Percentiles rank a stretch among this genome's conserved stretches.
These are phyloP conservation scores for Chymomyza caudatula DNA, from an alignment of 2,888 invertebrate species.

Conservation along the genomic window DNA sequence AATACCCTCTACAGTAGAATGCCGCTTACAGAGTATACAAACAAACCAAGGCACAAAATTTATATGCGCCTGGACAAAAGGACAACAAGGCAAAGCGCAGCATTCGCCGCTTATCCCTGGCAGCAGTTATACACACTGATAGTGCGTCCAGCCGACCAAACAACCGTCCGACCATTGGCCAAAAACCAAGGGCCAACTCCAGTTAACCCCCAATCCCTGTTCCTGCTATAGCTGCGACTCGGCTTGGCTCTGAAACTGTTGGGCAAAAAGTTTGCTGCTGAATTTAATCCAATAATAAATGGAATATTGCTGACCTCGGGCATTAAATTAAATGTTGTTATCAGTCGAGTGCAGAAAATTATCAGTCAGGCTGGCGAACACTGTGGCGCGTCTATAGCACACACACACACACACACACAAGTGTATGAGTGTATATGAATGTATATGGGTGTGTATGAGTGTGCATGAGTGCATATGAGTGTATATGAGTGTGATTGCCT, in stretches of 20 bases:
- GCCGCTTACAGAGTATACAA: neutral
- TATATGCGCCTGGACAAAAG: slow-evolving; percentile 50
- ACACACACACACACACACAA: neutral
- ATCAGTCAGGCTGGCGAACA: slow-evolving; percentile 56
- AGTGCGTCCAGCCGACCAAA: slow-evolving; percentile 30
- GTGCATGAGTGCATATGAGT: slow-evolving; percentile 8
- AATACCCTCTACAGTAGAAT: no score
- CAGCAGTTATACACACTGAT: slow-evolving; percentile 45
- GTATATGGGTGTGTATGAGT: neutral
- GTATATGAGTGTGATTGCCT: slow-evolving; percentile 4
- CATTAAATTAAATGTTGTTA: slow-evolving; percentile 79
- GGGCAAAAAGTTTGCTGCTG: slow-evolving; percentile 71
- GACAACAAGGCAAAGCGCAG: slow-evolving; percentile 14
- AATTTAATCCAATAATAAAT: slow-evolving; percentile 79
- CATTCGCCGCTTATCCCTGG: slow-evolving; percentile 49
- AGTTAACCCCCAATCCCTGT: neutral
- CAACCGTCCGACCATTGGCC: neutral
- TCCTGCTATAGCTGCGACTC: neutral
- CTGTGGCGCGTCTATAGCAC: neutral
- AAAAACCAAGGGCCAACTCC: neutral
- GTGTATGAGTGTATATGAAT: neutral
- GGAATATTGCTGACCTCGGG: slow-evolving; percentile 79
- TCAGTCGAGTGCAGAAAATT: slow-evolving; percentile 78
- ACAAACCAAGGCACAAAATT: slow-evolving; percentile 57
- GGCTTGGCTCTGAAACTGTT: slow-evolving; percentile 14